phyloP scores from a whole-genome alignment of 2,888 invertebrate species.

The Ornithoptera alexandrae region DNA sequence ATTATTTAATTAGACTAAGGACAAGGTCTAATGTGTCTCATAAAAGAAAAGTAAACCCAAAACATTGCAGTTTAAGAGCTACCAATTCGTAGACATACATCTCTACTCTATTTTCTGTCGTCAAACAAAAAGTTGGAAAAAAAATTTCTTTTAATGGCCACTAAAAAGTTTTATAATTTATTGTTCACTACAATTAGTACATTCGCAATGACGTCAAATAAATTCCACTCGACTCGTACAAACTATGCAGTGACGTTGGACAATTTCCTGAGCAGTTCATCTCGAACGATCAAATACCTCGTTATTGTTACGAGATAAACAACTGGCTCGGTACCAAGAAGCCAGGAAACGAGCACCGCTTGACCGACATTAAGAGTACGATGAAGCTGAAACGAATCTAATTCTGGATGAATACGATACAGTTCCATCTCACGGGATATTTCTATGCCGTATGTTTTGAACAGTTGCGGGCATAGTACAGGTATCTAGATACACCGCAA shows the following conservation, averaged over 20 bases:
- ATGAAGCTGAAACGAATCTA: slow-evolving; percentile 2
- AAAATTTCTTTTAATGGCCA: too few relatives aligned
- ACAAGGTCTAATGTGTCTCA: too few relatives aligned
- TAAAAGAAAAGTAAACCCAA: too few relatives aligned
- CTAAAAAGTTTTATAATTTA: too few relatives aligned
- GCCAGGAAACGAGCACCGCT: slow-evolving; percentile 9
- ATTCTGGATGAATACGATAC: slow-evolving; percentile 17
- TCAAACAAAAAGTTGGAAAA: too few relatives aligned
- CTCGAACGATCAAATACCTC: slow-evolving; percentile 8
- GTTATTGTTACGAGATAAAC: slow-evolving; percentile 24
- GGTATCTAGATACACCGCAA: background rate
- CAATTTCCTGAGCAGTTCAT: slow-evolving; percentile 15
- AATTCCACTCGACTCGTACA: background rate
- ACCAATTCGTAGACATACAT: too few relatives aligned
- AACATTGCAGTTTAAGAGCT: too few relatives aligned
- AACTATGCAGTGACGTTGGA: background rate
- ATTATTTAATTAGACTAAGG: too few relatives aligned
- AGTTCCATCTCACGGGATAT: background rate
- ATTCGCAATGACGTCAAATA: too few relatives aligned
- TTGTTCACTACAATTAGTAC: too few relatives aligned
- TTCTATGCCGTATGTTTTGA: slow-evolving; percentile 6
- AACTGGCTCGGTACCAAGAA: slow-evolving; percentile 25
- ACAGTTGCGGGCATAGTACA: background rate
- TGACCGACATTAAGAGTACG: slow-evolving; percentile 10
- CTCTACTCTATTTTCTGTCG: too few relatives aligned